A percentile compares a stretch with the other conserved stretches of the same genome.
Evolutionary conservation across 2,797 vertebrate genomes (phyloP).

Genomic region (Siniperca obscura): DNA sequence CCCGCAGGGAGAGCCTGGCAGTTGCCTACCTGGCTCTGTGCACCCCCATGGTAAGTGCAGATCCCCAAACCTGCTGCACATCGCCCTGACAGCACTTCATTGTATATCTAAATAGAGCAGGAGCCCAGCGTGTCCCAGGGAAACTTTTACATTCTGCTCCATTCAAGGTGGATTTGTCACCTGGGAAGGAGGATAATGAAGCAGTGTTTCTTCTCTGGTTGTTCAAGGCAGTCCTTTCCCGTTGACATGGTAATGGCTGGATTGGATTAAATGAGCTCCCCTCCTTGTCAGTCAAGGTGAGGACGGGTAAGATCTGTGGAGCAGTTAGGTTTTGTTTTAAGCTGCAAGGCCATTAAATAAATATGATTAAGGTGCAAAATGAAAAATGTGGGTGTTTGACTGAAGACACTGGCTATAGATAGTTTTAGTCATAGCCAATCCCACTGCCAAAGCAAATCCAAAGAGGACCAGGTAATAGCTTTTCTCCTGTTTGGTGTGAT

Average conservation of each 20-base stretch:
- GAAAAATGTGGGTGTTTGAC: conserved; percentile 26
- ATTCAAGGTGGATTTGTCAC: conserved; percentile 84
- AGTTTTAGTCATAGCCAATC: conserved; percentile 25
- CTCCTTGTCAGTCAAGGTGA: conserved; percentile 71
- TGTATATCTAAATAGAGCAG: conserved; percentile 82
- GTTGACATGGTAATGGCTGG: conserved; percentile 73
- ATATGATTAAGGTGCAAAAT: conserved; percentile 58
- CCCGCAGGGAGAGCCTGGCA: conserved; percentile 82
- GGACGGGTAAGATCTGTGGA: conserved; percentile 57
- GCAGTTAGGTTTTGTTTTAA: conserved; percentile 64
- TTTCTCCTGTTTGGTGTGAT: not conserved
- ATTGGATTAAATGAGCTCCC: conserved; percentile 81
- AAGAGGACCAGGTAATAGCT: not conserved
- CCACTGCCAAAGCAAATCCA: conserved; percentile 17
- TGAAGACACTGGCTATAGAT: conserved; percentile 19
- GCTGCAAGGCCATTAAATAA: conserved; percentile 57
- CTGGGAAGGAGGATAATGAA: conserved; percentile 78
- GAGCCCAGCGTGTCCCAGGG: conserved; percentile 73
- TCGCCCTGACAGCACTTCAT: conserved; percentile 75
- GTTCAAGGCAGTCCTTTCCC: conserved; percentile 71
- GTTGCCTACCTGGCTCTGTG: conserved; percentile 88
- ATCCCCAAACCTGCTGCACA: conserved; percentile 70
- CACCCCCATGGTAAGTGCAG: conserved; percentile 67
- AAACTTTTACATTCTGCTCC: conserved; percentile 82
- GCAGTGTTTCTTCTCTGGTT: conserved; percentile 69